These are phyloP conservation scores for Hafferia zeledoni DNA, from an alignment of 2,797 vertebrate genomes.

Conservation along the genomic window DNA sequence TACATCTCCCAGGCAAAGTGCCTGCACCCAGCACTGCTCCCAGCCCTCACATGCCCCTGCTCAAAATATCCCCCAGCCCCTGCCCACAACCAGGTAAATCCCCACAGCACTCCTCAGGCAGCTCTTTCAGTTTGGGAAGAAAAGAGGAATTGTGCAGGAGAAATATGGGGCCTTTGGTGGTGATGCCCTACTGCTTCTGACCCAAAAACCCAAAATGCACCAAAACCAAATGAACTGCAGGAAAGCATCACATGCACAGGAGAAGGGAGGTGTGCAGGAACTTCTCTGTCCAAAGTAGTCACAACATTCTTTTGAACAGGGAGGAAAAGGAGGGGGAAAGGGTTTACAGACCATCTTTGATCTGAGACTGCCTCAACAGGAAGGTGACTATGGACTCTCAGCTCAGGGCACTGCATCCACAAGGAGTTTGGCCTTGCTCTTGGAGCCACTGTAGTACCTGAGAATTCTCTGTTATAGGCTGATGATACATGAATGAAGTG, in stretches of 20 bases:
- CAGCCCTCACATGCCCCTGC: slow-evolving; percentile 30
- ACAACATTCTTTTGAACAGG: background rate
- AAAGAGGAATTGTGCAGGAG: background rate
- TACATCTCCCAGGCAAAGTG: background rate
- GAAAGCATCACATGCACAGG: background rate
- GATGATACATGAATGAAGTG: background rate
- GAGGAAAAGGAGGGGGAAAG: background rate
- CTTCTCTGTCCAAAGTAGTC: background rate
- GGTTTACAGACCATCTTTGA: background rate
- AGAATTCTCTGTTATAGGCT: background rate
- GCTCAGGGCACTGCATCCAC: background rate
- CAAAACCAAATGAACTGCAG: background rate
- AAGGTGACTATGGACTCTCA: background rate
- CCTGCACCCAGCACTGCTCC: slow-evolving; percentile 7
- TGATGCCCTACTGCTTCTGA: background rate
- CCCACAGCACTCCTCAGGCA: background rate
- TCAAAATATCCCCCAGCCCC: slow-evolving; percentile 27
- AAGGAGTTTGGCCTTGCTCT: background rate
- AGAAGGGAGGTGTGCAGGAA: background rate
- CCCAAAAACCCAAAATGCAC: background rate
- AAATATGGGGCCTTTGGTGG: background rate
- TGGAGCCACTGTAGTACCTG: background rate
- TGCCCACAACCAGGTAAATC: background rate
- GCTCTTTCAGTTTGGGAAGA: background rate
- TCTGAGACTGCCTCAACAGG: background rate